Conservation (phyloP, 1,140 invertebrate genomes). For the Pseudomyrmex flavicornis region DNA sequence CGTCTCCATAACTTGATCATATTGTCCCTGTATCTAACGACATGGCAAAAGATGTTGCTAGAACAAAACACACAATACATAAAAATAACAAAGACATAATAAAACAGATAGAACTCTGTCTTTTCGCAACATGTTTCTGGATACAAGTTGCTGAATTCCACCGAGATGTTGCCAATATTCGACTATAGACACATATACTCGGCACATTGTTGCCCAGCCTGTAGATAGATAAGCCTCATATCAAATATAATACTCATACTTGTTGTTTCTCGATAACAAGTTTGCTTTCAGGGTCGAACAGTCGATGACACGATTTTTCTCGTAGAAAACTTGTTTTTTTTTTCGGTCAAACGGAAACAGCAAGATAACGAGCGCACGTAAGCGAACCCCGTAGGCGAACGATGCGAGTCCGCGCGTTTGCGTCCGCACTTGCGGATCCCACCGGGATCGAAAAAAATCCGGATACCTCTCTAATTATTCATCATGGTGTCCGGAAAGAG, state of each 20-base stretch:
- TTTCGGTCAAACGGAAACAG: conserved; percentile 56
- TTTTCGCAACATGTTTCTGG: too few species aligned
- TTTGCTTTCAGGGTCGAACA: conserved; percentile 22
- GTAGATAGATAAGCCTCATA: too few species aligned
- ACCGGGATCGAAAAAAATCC: conserved; percentile 20
- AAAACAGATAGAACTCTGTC: too few species aligned
- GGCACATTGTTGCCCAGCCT: too few species aligned
- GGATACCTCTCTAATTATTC: conserved; percentile 69
- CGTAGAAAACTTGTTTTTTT: conserved; percentile 31
- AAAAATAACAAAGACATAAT: too few species aligned
- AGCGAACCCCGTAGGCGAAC: conserved; percentile 16
- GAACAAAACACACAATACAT: too few species aligned
- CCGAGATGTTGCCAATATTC: too few species aligned
- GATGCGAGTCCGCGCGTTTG: conserved; percentile 6
- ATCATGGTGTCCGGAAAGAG: conserved; percentile 61
- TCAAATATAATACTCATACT: neutral
- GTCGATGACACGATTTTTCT: conserved; percentile 45
- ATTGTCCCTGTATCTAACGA: too few species aligned
- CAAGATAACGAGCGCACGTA: conserved; percentile 64
- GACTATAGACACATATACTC: too few species aligned
- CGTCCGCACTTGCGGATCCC: conserved; percentile 53
- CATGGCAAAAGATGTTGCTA: too few species aligned
- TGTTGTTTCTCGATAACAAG: conserved; percentile 64
- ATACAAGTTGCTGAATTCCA: too few species aligned
- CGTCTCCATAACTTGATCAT: too few species aligned